Conservation (phyloP, 2,888 invertebrate species). For the Bruchidius siliquastri region DNA sequence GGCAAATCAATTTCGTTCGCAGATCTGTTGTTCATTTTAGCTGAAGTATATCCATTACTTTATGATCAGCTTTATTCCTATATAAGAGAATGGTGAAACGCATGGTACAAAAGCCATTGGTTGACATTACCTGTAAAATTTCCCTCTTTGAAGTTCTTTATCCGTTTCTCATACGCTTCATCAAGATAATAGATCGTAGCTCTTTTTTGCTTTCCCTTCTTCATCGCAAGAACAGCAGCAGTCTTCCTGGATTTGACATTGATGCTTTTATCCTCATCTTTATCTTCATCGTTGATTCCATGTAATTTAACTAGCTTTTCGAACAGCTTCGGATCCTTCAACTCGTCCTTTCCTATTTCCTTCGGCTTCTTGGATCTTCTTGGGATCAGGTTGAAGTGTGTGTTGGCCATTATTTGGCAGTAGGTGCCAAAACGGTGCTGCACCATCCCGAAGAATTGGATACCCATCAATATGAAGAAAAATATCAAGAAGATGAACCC, state of each 20-base stretch:
- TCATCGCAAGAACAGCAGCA: slow-evolving; percentile 69
- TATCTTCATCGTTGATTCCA: slow-evolving; percentile 71
- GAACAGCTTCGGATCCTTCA: slow-evolving; percentile 86
- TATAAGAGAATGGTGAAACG: too few species aligned
- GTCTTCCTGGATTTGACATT: slow-evolving; percentile 77
- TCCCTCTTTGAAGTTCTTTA: slow-evolving; percentile 22
- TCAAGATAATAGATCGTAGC: slow-evolving; percentile 31
- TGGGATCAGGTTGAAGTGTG: slow-evolving; percentile 46
- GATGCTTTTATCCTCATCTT: slow-evolving; percentile 70
- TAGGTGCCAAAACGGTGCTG: slow-evolving; percentile 72
- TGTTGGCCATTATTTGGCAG: slow-evolving; percentile 69
- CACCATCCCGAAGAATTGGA: slow-evolving; percentile 72
- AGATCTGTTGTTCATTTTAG: too few species aligned
- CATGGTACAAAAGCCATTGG: too few species aligned
- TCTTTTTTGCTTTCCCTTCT: slow-evolving; percentile 20
- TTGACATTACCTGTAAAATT: slow-evolving; percentile 14
- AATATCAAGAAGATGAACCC: slow-evolving; percentile 70
- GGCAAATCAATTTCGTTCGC: too few species aligned
- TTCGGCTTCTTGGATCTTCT: slow-evolving; percentile 55
- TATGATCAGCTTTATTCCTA: too few species aligned
- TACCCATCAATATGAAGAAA: slow-evolving; percentile 63
- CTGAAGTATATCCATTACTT: too few species aligned
- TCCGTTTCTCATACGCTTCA: slow-evolving; percentile 31
- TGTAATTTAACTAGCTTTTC: slow-evolving; percentile 77
- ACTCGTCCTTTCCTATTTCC: slow-evolving; percentile 79